Conservation (phyloP, 2,113 vertebrate species). For the Sinocyclocheilus rhinocerous region DNA sequence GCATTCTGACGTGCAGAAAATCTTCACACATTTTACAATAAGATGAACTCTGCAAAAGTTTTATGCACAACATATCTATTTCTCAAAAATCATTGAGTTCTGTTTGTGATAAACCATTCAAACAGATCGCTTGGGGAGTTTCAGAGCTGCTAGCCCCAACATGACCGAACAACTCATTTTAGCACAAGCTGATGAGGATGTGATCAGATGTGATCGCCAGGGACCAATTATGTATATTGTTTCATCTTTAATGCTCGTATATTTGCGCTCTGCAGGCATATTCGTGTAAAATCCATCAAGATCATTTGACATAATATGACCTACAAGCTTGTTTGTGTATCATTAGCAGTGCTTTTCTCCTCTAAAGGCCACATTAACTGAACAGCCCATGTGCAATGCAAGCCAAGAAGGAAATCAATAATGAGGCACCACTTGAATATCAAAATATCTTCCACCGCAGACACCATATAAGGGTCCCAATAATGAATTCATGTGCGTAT, state of each 20-base stretch:
- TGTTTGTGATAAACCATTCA: constrained; percentile 13
- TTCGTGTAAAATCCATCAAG: constrained; percentile 33
- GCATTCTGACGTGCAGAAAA: not conserved
- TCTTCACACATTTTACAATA: not conserved
- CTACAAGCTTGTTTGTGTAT: constrained; percentile 44
- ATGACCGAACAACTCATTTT: not conserved
- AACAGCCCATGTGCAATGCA: constrained; percentile 8
- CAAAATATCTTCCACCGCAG: not conserved
- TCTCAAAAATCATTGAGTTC: not conserved
- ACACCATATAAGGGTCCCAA: constrained; percentile 1
- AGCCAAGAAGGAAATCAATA: constrained; percentile 42
- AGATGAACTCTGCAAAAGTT: not conserved
- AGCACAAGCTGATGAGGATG: constrained; percentile 14
- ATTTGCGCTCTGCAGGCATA: constrained; percentile 24
- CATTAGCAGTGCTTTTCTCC: constrained; percentile 32
- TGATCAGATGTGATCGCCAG: constrained; percentile 33
- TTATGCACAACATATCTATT: not conserved
- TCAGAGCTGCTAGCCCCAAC: not conserved
- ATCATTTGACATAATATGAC: constrained; percentile 41
- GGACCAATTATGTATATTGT: constrained; percentile 43
- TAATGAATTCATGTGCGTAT: constrained; percentile 11
- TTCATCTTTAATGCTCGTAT: constrained; percentile 33
- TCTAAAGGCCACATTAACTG: constrained; percentile 49
- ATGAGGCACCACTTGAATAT: constrained; percentile 37
- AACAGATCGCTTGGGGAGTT: not conserved